A percentile compares a stretch with the other conserved stretches of the same genome.
phyloP scores from a whole-genome alignment of 2,113 vertebrate species.

The Vulpes vulpes region DNA sequence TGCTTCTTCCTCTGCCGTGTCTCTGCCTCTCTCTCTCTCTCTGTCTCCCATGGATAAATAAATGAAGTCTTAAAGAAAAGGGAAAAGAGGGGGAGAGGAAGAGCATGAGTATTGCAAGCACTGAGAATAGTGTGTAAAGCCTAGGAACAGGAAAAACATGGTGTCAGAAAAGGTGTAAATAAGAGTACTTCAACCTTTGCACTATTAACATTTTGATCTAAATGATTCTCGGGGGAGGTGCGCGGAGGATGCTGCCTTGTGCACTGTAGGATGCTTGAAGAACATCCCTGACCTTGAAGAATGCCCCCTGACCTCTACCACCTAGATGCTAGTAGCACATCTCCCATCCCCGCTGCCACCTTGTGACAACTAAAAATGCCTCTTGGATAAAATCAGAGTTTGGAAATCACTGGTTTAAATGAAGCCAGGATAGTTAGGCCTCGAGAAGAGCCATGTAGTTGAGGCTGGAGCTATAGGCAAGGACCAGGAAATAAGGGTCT shows the following conservation, averaged over 20 bases:
- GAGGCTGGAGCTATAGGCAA: background rate
- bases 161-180: background rate
- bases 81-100: background rate
- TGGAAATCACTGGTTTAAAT: background rate
- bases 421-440: background rate
- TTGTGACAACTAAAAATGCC: background rate
- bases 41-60: too few species aligned
- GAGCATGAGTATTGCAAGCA: background rate
- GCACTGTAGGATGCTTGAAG: background rate
- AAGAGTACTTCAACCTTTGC: background rate
- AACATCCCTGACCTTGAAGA: background rate
- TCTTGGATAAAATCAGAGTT: background rate
- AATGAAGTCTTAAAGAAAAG: background rate
- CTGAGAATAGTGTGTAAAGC: background rate
- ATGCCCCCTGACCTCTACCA: background rate
- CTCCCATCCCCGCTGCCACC: background rate
- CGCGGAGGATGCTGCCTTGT: background rate
- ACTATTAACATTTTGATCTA: background rate
- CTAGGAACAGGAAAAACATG: background rate
- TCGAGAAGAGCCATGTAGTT: background rate
- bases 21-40: too few species aligned
- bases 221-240: background rate
- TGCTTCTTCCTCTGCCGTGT: too few species aligned
- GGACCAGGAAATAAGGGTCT: background rate
- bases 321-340: background rate